Evolutionary conservation across 1,140 invertebrate genomes (phyloP), one percentile per base, ranked within the genome.

Genomic region (Aethina tumida): DNA sequence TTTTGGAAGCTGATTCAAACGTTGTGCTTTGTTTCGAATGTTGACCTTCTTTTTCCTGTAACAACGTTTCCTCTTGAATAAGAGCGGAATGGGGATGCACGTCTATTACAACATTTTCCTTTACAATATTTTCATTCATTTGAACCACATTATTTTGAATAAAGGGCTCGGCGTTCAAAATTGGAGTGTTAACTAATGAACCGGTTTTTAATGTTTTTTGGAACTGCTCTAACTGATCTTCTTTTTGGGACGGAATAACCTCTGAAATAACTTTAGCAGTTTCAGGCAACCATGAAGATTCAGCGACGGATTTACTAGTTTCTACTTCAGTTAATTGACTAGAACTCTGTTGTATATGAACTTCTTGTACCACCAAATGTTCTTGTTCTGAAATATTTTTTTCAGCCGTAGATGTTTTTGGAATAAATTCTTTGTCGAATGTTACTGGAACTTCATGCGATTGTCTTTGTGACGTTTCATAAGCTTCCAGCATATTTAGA

Each of bases 1-100:
- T 64, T 22, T 73, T 46, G 19, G 62, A 66, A 15, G 71, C 71
- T 40, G 47, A 57, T 32, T 50, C 52, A 43, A 49, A 52, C 15
- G 57, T 36, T n/a, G 63, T 59, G 39, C 64, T 63, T 22, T 43
- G 37, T 15, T 60, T 54, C 21, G 35, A 32, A 25, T 39, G 17
- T 21, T 16, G 6, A 26, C 27, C 22, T 35, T 47, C 47, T 12
- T 41, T 36, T 28, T 49, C 44, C 21, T 45, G 24, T 13, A 30
- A 14, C 4, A 43, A 9, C 4, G 31, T 34, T 22, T 41, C 34
- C 29, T 49, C 42, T 25, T 45, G 35, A 7, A 18, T 19, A 21
- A 39, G 17, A 10, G 39, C 47, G 9, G 8, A 34, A 9, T 35
- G 28, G 4, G 39, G 30, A 9, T 42, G 5, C 12, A 49, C 15